phyloP scores from a whole-genome alignment of 1,140 invertebrate genomes.

The Micrasema longulum region DNA sequence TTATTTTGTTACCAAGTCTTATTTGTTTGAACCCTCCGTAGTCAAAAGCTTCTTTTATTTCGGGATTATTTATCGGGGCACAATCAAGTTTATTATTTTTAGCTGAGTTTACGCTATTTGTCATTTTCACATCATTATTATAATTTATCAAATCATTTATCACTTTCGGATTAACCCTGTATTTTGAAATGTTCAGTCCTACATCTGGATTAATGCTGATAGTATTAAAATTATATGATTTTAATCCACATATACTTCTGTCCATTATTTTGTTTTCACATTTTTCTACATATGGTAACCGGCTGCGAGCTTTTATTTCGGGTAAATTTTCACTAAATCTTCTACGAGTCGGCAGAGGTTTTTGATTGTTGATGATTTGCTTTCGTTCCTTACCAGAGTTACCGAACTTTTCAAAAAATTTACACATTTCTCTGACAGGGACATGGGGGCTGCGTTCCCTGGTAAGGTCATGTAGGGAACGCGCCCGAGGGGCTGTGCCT shows the following conservation, averaged over 20 bases:
- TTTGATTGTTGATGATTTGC: conserved; percentile 14
- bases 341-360: neutral
- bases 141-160: too few relatives aligned
- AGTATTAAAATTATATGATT: too few relatives aligned
- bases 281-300: conserved; percentile 2
- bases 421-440: conserved; percentile 72
- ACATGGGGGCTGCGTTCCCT: conserved; percentile 57
- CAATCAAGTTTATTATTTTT: too few relatives aligned
- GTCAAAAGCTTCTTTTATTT: conserved; percentile 40
- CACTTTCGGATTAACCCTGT: too few relatives aligned
- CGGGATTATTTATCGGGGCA: too few relatives aligned
- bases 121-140: too few relatives aligned
- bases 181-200: too few relatives aligned
- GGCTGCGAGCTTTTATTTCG: conserved; percentile 8
- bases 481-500: conserved; percentile 65
- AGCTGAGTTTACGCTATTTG: too few relatives aligned
- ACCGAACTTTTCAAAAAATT: conserved; percentile 68
- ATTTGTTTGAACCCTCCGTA: conserved; percentile 52
- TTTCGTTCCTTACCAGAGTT: conserved; percentile 33
- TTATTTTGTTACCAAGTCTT: conserved; percentile 52
- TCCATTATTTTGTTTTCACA: conserved; percentile 6
- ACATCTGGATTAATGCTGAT: too few relatives aligned
- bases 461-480: conserved; percentile 72
- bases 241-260: too few relatives aligned
- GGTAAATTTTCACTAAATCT: conserved; percentile 39